Base-by-base conservation (phyloP, 2,888 invertebrate genomes). In the Axea sp. region DNA sequence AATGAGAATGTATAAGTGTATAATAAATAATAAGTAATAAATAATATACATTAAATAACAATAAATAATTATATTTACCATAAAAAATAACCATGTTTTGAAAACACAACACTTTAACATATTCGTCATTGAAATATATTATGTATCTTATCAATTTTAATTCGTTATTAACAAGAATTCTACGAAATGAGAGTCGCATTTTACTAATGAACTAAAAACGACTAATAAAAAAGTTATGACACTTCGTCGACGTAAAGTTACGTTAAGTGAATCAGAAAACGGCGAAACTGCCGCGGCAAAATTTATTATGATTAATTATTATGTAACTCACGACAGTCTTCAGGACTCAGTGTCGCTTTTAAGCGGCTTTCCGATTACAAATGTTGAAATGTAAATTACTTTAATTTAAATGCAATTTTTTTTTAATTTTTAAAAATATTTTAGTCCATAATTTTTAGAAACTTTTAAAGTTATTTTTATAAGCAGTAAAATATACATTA, bases 321-420 rank as follows among this genome's bases (percentile, higher is more conserved):
- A 9, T 39, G 39, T 55, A 55, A 55, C 26, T 55, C 41, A 30
- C 41, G 39, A 55, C 55, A 41, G 39, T 41, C 30, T 39, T 55
- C 39, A 55, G 39, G 55, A 55, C 39, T 30, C 24, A 14, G 19
- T 19, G 39, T 30, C 55, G 41, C 30, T 55, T 41, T 55, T 55
- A 55, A 55, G 41, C 39, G 55, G 39, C 55, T 55, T 55, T 39
- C 19, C 41, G 55, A 55, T 55, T 55, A 55, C 39, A 39, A 41
- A 55, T 55, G 55, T 55, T 41, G 30, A 41, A 30, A 41, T 55
- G 30, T 11, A 55, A 55, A 55, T 55, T 17, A 30, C 55, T 8
- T n/a, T 37, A 37, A 37, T 53, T 53, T 11, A 35, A 7, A 37
- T 26, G 35, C 14, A 9, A 8, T 35, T 51, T 30, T 35, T 35